These are phyloP conservation scores for Spea bombifrons DNA, from an alignment of 2,113 vertebrate species.

Conservation along the genomic window DNA sequence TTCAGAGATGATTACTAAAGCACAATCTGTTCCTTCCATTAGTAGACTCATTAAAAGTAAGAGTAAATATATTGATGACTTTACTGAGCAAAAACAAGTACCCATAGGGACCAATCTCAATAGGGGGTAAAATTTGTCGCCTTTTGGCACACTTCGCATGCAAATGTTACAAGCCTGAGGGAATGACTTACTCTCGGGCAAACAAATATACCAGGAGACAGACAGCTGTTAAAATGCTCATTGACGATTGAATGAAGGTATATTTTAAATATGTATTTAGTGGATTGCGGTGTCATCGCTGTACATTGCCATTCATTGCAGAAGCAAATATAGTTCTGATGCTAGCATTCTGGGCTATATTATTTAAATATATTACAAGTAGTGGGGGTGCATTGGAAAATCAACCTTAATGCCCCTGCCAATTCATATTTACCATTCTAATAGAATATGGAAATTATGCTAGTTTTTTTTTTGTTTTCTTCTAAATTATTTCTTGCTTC, in stretches of 20 bases:
- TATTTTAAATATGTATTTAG: neutral
- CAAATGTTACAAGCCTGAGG: slow-evolving; percentile 32
- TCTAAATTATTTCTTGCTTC: too few species aligned
- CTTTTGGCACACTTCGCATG: slow-evolving; percentile 47
- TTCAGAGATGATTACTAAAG: too few species aligned
- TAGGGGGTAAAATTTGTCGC: slow-evolving; percentile 40
- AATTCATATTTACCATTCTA: too few species aligned
- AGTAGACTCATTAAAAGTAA: slow-evolving; percentile 19
- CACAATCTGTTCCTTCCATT: neutral
- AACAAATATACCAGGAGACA: slow-evolving; percentile 6
- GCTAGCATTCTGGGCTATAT: too few species aligned
- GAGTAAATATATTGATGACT: slow-evolving; percentile 34
- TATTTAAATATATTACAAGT: too few species aligned
- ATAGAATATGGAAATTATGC: too few species aligned
- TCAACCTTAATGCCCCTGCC: too few species aligned
- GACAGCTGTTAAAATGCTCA: slow-evolving; percentile 31
- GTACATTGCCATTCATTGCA: too few species aligned
- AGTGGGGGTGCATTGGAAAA: too few species aligned
- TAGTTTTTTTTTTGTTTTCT: too few species aligned
- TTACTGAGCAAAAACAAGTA: neutral
- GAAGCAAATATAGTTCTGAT: too few species aligned
- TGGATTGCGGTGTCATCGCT: too few species aligned
- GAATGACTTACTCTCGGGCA: slow-evolving; percentile 24
- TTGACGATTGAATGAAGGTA: neutral
- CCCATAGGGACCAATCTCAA: slow-evolving; percentile 19